These are phyloP conservation scores for Lucifuga dentata DNA, from an alignment of 2,113 vertebrate genomes.

Conservation along the genomic window DNA sequence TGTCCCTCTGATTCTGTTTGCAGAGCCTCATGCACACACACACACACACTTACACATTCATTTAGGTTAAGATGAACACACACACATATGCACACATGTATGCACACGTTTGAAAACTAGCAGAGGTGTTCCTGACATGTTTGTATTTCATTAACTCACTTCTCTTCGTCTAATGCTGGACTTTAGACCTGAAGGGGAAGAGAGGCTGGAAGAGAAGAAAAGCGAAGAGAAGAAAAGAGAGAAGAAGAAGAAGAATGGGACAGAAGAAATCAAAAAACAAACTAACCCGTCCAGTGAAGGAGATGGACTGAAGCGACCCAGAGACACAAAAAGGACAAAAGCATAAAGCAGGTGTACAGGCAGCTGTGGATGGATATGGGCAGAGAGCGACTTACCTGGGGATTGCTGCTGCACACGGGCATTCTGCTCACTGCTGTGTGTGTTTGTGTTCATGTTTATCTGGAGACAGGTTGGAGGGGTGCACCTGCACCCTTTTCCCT, in stretches of 20 bases:
- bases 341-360: no score
- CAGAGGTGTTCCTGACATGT: constrained; percentile 5
- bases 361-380: constrained; percentile 56
- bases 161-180: constrained; percentile 11
- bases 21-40: constrained; percentile 19
- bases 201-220: constrained; percentile 17
- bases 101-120: background rate
- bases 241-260: constrained; percentile 40
- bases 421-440: constrained; percentile 64
- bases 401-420: constrained; percentile 66
- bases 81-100: constrained; percentile 9
- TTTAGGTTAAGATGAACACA: constrained; percentile 19
- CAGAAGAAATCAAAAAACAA: constrained; percentile 21
- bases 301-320: constrained; percentile 38
- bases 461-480: constrained; percentile 59
- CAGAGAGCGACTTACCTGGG: constrained; percentile 52
- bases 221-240: background rate
- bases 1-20: constrained; percentile 32
- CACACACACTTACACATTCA: background rate
- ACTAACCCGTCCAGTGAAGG: background rate
- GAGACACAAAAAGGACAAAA: constrained; percentile 14
- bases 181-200: constrained; percentile 19
- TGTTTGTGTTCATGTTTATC: constrained; percentile 74
- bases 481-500: constrained; percentile 19
- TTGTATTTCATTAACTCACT: constrained; percentile 1